These are phyloP conservation scores for Terrapene triunguis DNA, from an alignment of 2,113 vertebrate genomes.

Conservation along the genomic window DNA sequence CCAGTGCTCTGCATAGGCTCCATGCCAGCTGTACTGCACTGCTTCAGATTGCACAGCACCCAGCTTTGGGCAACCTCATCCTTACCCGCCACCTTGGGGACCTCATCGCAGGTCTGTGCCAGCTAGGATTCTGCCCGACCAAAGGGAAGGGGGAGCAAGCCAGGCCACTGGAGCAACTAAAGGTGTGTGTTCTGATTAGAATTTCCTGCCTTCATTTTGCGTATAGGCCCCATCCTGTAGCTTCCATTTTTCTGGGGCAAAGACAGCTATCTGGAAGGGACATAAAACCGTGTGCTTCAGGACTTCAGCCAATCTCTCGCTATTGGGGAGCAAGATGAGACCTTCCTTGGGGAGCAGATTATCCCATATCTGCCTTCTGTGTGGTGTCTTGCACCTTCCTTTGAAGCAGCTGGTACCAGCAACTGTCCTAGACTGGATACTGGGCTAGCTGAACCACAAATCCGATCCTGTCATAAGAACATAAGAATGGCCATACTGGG, in stretches of 20 bases:
- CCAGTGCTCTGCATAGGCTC: conserved; percentile 69
- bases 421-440: not conserved
- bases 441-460: not conserved
- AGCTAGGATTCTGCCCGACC: conserved; percentile 85
- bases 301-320: not conserved
- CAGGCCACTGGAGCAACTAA: conserved; percentile 7
- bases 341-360: not conserved
- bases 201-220: not conserved
- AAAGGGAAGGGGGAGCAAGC: conserved; percentile 45
- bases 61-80: conserved; percentile 82
- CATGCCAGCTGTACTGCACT: conserved; percentile 75
- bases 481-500: too few species aligned
- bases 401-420: not conserved
- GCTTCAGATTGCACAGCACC: conserved; percentile 77
- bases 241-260: not conserved
- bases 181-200: not conserved
- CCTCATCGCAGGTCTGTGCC: conserved; percentile 88
- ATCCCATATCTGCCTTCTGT: not conserved
- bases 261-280: not conserved
- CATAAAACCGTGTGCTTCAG: not conserved
- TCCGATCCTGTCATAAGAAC: not conserved
- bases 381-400: not conserved
- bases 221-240: not conserved
- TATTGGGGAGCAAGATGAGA: not conserved
- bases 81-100: conserved; percentile 89